Conservation (phyloP, 1,140 invertebrate species). For the Saccostrea cuccullata region DNA sequence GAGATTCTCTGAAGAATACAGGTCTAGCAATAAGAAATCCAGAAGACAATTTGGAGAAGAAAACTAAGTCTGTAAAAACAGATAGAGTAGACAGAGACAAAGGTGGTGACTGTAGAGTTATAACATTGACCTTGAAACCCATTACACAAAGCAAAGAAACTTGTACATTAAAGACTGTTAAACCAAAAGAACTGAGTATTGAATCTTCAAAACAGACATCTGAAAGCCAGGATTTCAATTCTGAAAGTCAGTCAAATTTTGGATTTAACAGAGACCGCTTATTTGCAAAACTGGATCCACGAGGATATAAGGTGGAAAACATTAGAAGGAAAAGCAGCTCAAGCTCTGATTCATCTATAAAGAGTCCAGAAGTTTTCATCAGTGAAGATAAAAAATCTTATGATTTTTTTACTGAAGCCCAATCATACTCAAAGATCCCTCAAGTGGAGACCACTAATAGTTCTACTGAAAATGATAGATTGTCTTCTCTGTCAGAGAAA, state of each 20-base stretch:
- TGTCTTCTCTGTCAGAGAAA: not conserved
- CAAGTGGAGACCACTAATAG: not conserved
- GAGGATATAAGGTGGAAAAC: not conserved
- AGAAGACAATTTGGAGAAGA: not conserved
- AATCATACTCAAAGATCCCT: not conserved
- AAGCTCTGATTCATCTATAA: not conserved
- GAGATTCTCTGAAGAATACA: not conserved
- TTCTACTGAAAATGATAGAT: not conserved
- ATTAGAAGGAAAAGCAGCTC: conserved; percentile 10
- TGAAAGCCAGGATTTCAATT: not conserved
- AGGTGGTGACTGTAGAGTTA: not conserved
- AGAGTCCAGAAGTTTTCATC: conserved; percentile 1
- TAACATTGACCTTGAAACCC: conserved; percentile 8
- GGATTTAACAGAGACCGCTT: conserved; percentile 6
- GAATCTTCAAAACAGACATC: not conserved
- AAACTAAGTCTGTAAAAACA: not conserved
- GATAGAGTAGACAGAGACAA: not conserved
- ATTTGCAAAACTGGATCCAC: not conserved
- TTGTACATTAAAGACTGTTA: too few species aligned
- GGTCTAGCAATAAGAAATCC: not conserved
- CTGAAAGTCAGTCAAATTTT: not conserved
- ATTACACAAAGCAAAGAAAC: not conserved
- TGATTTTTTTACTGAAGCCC: not conserved
- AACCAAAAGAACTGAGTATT: not conserved
- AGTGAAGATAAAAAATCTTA: not conserved